Base-by-base conservation (phyloP, 1,140 invertebrate genomes). In the Dolichoris vasculosae region DNA sequence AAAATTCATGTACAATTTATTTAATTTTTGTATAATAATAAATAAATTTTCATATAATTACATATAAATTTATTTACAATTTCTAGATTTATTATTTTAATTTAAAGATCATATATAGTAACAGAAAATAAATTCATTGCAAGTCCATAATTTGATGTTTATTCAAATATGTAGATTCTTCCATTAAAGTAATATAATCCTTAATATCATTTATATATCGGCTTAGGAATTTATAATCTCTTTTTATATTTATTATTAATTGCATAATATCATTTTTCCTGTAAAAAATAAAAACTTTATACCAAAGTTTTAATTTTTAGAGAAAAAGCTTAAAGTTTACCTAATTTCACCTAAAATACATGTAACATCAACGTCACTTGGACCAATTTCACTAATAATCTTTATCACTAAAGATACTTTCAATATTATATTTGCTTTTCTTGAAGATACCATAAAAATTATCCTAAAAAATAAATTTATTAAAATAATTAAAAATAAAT, bases 131-230 rank as follows among this genome's bases (percentile, higher is more conserved):
- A 79, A 40, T 67, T 59, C 23, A 26, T 59, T 55, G n/a, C n/a
- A 59, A 75, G 23, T 79, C 46, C 48, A 79, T 84, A 30, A 79
- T 46, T 79, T 69, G 71, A 6, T 64, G 40, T 75, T 82, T 75
- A 64, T 43, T 86, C n/a, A 77, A 35, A 67, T 3, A 17, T 7
- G 13, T 63, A 73, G 79, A 86, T 30, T 89, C 86, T 78, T 89
- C 90, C 78, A 90, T 89, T 81, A 91, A 76, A 67, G 88, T 88
- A 23, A 91, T 88, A 73, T 91, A 91, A 79, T 91, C 86, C 43
- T 86, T 87, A 20, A 91, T 87, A 69, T 90, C 90, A 3, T 84
- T 88, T 38, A 91, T 91, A 67, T 88, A 91, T 67, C 88, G 89
- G 0, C 87, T 86, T 35, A 91, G 64, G 55, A 91, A 91, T 69